Conservation (phyloP, 2,888 invertebrate species). For the Athrips mouffetella region DNA sequence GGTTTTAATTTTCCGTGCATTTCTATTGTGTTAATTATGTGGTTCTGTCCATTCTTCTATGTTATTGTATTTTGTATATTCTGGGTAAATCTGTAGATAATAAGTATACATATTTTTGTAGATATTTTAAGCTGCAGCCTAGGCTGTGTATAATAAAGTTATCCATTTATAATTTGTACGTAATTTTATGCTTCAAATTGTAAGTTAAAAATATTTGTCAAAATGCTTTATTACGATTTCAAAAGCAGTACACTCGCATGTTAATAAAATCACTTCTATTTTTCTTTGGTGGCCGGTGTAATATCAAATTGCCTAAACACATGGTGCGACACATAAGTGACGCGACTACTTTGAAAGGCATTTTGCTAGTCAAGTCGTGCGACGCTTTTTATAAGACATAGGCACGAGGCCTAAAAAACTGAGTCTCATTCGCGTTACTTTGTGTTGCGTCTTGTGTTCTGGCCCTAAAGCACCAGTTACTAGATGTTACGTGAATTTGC, state of each 20-base stretch:
- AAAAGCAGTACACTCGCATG: constrained; percentile 11
- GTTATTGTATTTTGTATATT: constrained; percentile 6
- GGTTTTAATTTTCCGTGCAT: constrained; percentile 52
- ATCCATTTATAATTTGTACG: not conserved
- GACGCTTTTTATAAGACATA: too few relatives aligned
- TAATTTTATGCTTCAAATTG: not conserved
- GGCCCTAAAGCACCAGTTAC: too few relatives aligned
- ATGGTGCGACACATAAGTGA: too few relatives aligned
- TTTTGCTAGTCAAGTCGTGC: too few relatives aligned
- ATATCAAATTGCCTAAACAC: not conserved
- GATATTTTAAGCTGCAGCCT: constrained; percentile 6
- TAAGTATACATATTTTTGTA: constrained; percentile 1
- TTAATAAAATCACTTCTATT: constrained; percentile 5
- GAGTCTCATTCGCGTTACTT: too few relatives aligned
- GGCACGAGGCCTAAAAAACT: too few relatives aligned
- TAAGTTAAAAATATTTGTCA: not conserved
- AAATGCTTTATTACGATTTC: constrained; percentile 1
- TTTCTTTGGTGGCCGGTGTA: constrained; percentile 25
- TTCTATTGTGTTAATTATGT: constrained; percentile 42
- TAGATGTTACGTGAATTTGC: constrained; percentile 19
- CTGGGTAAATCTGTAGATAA: constrained; percentile 10
- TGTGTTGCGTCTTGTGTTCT: too few relatives aligned
- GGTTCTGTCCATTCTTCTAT: constrained; percentile 19
- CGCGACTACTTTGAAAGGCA: too few relatives aligned
- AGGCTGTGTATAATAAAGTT: not conserved